phyloP scores from a whole-genome alignment of 2,797 vertebrate species.

The Lindbergichthys nudifrons region DNA sequence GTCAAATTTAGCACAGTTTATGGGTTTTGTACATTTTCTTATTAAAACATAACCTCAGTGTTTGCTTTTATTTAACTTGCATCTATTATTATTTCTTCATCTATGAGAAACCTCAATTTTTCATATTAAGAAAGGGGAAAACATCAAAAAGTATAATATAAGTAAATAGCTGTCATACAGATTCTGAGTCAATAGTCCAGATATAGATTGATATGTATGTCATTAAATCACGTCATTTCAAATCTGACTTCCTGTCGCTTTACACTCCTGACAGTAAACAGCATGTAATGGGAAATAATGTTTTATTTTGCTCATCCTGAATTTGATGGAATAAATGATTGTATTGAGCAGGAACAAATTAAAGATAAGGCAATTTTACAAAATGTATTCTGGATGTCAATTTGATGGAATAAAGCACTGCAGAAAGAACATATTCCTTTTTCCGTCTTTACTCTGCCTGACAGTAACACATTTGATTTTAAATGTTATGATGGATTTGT shows the following conservation, averaged over 20 bases:
- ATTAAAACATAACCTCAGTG: no score
- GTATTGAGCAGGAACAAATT: conserved; percentile 35
- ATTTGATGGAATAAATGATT: conserved; percentile 31
- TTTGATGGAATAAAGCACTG: conserved; percentile 12
- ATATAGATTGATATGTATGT: neutral
- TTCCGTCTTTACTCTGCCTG: conserved; percentile 1
- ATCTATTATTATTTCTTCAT: neutral
- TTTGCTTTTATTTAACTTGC: no score
- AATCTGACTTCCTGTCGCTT: conserved; percentile 8
- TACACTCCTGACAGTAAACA: neutral
- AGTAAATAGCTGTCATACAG: neutral
- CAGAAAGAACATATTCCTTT: conserved; percentile 10
- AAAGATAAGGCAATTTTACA: conserved; percentile 2
- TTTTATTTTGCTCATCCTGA: conserved; percentile 9
- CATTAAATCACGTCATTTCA: conserved; percentile 5
- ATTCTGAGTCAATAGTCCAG: neutral
- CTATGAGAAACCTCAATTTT: neutral
- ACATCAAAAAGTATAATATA: neutral
- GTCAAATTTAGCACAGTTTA: neutral
- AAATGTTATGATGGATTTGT: conserved; percentile 19
- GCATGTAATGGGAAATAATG: neutral
- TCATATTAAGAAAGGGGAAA: neutral
- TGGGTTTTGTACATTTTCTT: neutral
- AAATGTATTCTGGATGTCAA: conserved; percentile 37
- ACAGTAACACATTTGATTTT: conserved; percentile 29